phyloP scores from a whole-genome alignment of 1,140 invertebrate genomes.

The Aphaenogaster ashmeadi region DNA sequence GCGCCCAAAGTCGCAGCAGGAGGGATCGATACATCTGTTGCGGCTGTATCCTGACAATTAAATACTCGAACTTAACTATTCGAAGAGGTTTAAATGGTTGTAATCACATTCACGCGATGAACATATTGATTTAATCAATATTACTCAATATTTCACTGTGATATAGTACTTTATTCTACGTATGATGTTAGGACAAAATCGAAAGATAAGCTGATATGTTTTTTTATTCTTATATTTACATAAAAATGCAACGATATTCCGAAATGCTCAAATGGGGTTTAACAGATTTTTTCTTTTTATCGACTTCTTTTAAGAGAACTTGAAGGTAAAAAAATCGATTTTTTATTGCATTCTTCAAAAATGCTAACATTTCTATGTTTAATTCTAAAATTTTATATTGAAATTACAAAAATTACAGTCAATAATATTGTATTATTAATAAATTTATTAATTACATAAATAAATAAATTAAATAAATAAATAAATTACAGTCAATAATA shows the following conservation, averaged over 20 bases:
- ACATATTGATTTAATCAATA: constrained; percentile 29
- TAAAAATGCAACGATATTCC: not conserved
- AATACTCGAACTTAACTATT: constrained; percentile 36
- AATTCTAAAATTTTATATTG: too few species aligned
- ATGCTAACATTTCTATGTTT: too few species aligned
- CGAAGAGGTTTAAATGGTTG: constrained; percentile 30
- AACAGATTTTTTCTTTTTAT: not conserved
- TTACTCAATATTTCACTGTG: constrained; percentile 4
- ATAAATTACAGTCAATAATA: too few species aligned
- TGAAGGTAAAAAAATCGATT: too few species aligned
- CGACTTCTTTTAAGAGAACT: not conserved
- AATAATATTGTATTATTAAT: too few species aligned
- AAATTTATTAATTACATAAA: too few species aligned
- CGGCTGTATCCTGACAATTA: constrained; percentile 30
- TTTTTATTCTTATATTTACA: not conserved
- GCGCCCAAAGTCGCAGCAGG: not conserved
- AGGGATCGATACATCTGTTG: constrained; percentile 22
- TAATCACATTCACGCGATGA: constrained; percentile 34
- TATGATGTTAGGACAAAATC: not conserved
- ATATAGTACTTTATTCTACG: not conserved
- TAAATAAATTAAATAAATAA: too few species aligned
- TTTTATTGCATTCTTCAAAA: too few species aligned
- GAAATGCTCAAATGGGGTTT: too few species aligned
- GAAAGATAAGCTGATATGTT: not conserved
- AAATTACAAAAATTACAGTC: too few species aligned